Evolutionary conservation across 2,888 invertebrate genomes (phyloP), one percentile per base, ranked within the genome.

Genomic region (Podabrus alpinus): DNA sequence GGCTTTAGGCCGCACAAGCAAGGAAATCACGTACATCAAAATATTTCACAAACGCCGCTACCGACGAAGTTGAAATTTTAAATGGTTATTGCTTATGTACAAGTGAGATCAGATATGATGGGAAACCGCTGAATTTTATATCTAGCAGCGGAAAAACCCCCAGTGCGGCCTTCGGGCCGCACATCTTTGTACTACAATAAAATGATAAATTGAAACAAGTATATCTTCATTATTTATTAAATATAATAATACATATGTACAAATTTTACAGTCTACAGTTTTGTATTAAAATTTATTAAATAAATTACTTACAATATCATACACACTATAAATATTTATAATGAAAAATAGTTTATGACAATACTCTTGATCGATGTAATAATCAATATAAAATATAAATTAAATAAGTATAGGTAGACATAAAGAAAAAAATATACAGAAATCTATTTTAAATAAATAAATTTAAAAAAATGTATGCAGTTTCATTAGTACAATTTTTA

Each of bases 251-350:
- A 74, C 72, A 76, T 80, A 80, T 80, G 68, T 80, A 79, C 79
- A 80, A 77, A 76, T 74, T 80, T 73, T 77, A 79, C 80, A 79
- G 69, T 70, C 66, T 71, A 68, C 74, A 76, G 45, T 59, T 69
- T 79, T 74, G 76, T 73, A 78, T 75, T 78, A 77, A 79, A 76
- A 76, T 73, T 72, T 77, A 73, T 79, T 69, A 73, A 79, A 80
- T 80, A 80, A 79, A 79, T 64, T 64, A 64, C 62, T 64, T 81
- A 81, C 81, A 81, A 77, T 81, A 81, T 80, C 68, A 76, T 81
- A 81, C 80, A 81, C 75, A 77, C 77, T 78, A 78, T 77, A 74
- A 25, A 71, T 59, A 74, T 73, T 73, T 68, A 68, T 45, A 67
- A 66, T 70, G 59, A 68, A 72, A 68, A 61, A 64, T 64, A 64